Base-by-base conservation (phyloP, 2,888 invertebrate genomes). In the Epinotia brunnichana region DNA sequence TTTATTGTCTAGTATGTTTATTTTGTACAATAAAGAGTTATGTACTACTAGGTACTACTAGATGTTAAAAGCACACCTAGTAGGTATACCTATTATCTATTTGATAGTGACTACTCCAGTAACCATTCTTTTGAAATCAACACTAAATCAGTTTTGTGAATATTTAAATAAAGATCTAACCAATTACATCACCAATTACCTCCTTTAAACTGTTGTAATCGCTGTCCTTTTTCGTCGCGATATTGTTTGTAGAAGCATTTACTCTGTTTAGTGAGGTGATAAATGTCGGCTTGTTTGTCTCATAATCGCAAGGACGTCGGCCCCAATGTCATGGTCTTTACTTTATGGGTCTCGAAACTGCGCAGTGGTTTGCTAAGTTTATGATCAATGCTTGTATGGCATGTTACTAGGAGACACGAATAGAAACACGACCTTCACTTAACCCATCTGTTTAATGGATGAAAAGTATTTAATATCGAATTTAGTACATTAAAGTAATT, bases 321-420 rank as follows among this genome's bases (percentile, higher is more conserved):
- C 83, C 81, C 83, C 85, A 87, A 89, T 87, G 88, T 87, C 88
- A 85, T 78, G 82, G 80, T 78, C 76, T 80, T 80, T 74, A 74
- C 80, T 82, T 84, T 83, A 79, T 76, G 75, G 76, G 75, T 72
- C 69, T 71, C 73, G 63, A 73, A 76, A 75, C 70, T 74, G 73
- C 73, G 75, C 74, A 76, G 56, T 69, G 62, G 39, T 24, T 29
- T 68, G 62, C 41, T 54, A 44, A 41, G 57, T 53, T 48, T 17
- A 59, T 24, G 15, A 17, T 24, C 57, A 15, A n/a, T 24, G 7
- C 13, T 1, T 39, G 17, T 66, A 17, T 35, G 9, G 29, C n/a
- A n/a, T n/a, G n/a, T n/a, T n/a, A n/a, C n/a, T n/a, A n/a, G n/a
- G n/a, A n/a, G n/a, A n/a, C n/a, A n/a, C n/a, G n/a, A n/a, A n/a